A percentile compares a stretch with the other conserved stretches of the same genome.
These are phyloP conservation scores for Oxyruncus cristatus DNA, from an alignment of 2,113 vertebrate genomes.

Conservation along the genomic window DNA sequence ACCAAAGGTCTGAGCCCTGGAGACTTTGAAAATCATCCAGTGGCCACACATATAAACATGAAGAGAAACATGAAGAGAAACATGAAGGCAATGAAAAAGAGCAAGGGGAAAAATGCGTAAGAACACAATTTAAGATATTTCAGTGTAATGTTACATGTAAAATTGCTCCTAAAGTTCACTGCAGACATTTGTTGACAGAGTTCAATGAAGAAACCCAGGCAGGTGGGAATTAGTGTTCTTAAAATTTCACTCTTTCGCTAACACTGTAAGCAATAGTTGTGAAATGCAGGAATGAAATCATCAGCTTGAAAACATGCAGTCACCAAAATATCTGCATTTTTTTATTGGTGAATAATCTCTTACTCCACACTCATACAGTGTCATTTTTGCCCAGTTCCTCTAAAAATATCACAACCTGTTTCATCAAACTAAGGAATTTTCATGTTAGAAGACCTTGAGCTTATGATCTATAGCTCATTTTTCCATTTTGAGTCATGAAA, in stretches of 20 bases:
- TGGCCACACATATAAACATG: neutral
- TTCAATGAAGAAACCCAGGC: neutral
- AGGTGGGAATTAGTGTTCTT: neutral
- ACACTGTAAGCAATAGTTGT: neutral
- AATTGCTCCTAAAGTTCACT: neutral
- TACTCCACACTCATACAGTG: neutral
- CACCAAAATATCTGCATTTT: neutral
- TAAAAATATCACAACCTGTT: neutral
- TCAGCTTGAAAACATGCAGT: neutral
- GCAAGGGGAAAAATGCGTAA: fast-evolving
- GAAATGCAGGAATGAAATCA: neutral
- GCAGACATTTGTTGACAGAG: neutral
- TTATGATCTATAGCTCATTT: neutral
- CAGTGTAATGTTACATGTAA: neutral
- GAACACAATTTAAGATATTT: neutral
- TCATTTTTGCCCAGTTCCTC: neutral
- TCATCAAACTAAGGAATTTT: conserved; percentile 23
- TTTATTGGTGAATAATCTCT: neutral
- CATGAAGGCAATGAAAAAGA: neutral
- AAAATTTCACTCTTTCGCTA: neutral
- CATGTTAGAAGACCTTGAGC: neutral
- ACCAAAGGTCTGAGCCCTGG: neutral
- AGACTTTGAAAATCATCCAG: neutral
- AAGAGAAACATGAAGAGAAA: neutral
- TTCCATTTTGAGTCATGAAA: neutral